Evolutionary conservation across 2,888 invertebrate species (phyloP), one percentile per base, ranked within the genome.

Genomic region (Rosalia funebris): DNA sequence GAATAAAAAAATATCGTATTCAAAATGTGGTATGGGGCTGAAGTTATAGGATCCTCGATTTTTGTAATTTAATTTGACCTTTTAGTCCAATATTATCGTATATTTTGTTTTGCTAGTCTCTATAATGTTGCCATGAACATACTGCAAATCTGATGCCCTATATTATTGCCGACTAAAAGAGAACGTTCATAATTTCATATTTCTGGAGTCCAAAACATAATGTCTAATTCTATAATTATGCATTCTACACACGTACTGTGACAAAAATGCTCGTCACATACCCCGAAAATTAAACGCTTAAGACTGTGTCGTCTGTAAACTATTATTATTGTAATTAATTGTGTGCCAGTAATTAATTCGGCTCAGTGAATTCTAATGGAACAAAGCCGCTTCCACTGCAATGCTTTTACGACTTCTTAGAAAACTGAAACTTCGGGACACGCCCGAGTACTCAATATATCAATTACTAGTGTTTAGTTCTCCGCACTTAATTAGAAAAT

Each of bases 311-410:
- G 34, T 52, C 61, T 45, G 32, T 39, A 46, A 48, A 53, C 57
- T 53, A 44, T 54, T 39, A 48, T 61, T 42, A 61, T 41, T 31
- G 25, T 46, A 61, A 61, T 57, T 57, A 47, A 57, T 57, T 46
- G 57, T 47, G 47, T 41, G 42, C 57, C 17, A 57, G 47, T 47
- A 57, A 61, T 56, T 61, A 61, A 57, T 48, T 41, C 39, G 61
- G 31, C 34, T 41, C 42, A 16, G 37, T 41, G 53, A 11, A 53
- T 52, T 46, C 41, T 17, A 53, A 57, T 57, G 46, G 52, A 53
- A 61, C 42, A 34, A 52, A 52, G 46, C 37, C 20, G 39, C 19
- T 50, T 37, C 14, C 39, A 17, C n/a, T 37, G 48, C 14, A 11
- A n/a, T 25, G 45, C 20, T 14, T 12, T 10, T 2, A 17, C 17